Base-by-base conservation (phyloP, 2,888 invertebrate species). In the Drosophila silvestris region DNA sequence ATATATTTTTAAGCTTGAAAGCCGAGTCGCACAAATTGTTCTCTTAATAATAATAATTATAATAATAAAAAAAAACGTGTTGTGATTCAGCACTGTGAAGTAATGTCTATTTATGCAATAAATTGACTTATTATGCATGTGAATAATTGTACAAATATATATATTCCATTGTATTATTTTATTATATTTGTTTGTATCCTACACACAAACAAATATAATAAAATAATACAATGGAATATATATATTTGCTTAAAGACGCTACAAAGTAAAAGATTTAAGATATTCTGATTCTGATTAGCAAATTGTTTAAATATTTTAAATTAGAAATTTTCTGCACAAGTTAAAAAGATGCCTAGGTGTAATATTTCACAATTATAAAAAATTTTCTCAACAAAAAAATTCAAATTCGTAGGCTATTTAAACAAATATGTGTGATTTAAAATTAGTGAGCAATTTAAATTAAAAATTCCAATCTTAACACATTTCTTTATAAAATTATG, bases 1-100 rank as follows among this genome's bases (percentile, higher is more conserved):
- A 41, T 10, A n/a, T 10, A n/a, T 35, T 32, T 32, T 41, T 26
- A 14, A 26, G 39, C 32, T 61, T 62, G 10, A 37, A 35, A 33
- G 39, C 19, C 52, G 30, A 39, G 44, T 70, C 26, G 47, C 39
- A 22, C 30, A 67, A 67, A 53, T 67, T 44, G 33, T 52, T 53
- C 28, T 44, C n/a, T 16, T 39, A 64, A 44, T 41, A 28, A 19
- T 41, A 33, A 26, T 26, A 33, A 19, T 52, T 28, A 26, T 26
- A 37, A 37, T 19, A 47, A 14, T 2, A 41, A n/a, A 37, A 32
- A 32, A 32, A 50, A 52, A 53, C 28, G 19, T 14, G 22, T 53
- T 66, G 19, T 65, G 33, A 50, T 39, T 32, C 37, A 66, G 16
- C 41, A 9, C n/a, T 14, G n/a, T 6, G 16, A 32, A 54, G 37